These are phyloP conservation scores for Calosoma granatense DNA, from an alignment of 1,140 invertebrate species.

Conservation along the genomic window DNA sequence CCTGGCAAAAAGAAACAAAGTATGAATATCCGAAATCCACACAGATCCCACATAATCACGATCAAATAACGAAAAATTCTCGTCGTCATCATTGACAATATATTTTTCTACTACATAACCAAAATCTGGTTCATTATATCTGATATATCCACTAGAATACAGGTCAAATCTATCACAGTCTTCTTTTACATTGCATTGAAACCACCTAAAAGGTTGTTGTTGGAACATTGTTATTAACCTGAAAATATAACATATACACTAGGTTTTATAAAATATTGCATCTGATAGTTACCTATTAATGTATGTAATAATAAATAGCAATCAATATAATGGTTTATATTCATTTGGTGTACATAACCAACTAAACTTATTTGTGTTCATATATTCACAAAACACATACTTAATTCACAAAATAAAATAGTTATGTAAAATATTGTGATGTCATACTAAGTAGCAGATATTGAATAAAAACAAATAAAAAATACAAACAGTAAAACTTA, in stretches of 20 bases:
- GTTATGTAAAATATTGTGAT: too few species aligned
- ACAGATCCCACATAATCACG: neutral
- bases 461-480: too few species aligned
- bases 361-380: neutral
- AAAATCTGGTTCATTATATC: neutral
- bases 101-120: too few species aligned
- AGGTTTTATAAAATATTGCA: neutral
- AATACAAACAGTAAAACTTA: too few species aligned
- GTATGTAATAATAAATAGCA: too few species aligned
- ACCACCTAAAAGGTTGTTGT: neutral
- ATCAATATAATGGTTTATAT: neutral
- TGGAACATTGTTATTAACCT: neutral
- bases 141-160: neutral
- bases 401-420: neutral
- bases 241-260: neutral
- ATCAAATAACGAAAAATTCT: neutral
- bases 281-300: neutral
- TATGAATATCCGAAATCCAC: neutral
- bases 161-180: neutral
- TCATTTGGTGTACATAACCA: neutral
- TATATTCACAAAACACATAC: neutral
- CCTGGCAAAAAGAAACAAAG: neutral
- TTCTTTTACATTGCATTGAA: neutral
- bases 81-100: neutral
- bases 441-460: too few species aligned